Base-by-base conservation (phyloP, 2,888 invertebrate species). In the Spodoptera picta region DNA sequence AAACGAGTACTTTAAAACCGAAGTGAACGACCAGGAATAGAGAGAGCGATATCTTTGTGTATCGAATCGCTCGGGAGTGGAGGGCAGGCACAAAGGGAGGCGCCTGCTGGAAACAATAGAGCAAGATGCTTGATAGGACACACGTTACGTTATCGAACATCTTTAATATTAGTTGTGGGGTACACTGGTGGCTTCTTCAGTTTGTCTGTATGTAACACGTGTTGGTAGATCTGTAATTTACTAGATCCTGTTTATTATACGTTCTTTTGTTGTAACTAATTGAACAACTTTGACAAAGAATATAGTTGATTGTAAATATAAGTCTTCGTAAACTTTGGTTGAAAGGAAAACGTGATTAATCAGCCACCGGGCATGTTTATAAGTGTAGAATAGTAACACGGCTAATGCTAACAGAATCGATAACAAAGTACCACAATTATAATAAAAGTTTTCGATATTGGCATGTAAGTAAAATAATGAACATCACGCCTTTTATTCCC, bases 61-160 rank as follows among this genome's bases (percentile, higher is more conserved):
- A 69, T 63, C 58, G 48, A 49, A 64, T 50, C 23, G 60, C 47
- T 50, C 50, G 36, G 19, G 10, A 61, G 53, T 67, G 50, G 56
- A 59, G 50, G 46, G 45, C 59, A 49, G 23, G 44, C 60, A 65
- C 77, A 74, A 78, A 74, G 60, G 62, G 59, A 72, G 59, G 58
- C 64, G 65, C 67, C 72, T 77, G 58, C 57, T 61, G 72, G 75
- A 83, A 81, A 87, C 87, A 87, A 87, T 84, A 65, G 80, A 49
- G 51, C 63, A 61, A 83, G 84, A 87, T 87, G 75, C 66, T 70
- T 72, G 86, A 87, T 87, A 87, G 79, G 70, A 77, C 80, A 83
- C 83, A 81, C 77, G 69, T 56, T 66, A 63, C 64, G 62, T 77
- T 84, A 86, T 85, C 83, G 60, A 69, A 74, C 76, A 83, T 82